These are phyloP conservation scores for Podargus strigoides DNA, from an alignment of 2,797 vertebrate genomes.

Conservation along the genomic window DNA sequence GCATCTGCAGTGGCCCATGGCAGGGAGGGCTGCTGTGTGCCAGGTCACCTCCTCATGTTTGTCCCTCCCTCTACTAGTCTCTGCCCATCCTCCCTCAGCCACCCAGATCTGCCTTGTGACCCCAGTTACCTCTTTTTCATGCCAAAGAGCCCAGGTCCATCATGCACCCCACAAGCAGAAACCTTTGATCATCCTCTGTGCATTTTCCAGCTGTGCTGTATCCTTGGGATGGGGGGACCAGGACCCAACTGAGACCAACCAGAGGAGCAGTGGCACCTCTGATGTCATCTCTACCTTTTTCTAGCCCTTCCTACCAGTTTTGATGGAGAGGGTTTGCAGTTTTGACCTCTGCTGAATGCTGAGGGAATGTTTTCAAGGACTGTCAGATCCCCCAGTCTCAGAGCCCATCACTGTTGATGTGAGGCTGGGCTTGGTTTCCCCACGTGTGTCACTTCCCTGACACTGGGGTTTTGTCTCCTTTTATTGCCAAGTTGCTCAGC, in stretches of 20 bases:
- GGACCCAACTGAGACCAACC: background rate
- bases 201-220: background rate
- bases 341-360: background rate
- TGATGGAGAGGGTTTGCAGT: background rate
- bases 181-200: background rate
- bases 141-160: background rate
- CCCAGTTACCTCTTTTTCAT: background rate
- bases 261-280: background rate
- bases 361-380: background rate
- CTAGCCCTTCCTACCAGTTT: background rate
- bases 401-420: background rate
- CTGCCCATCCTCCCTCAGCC: background rate
- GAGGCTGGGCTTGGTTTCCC: background rate
- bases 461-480: background rate
- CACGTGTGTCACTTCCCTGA: background rate
- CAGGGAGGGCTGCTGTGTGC: background rate
- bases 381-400: background rate
- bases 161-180: accelerated
- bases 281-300: background rate
- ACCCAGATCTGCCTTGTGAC: background rate
- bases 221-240: background rate
- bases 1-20: background rate
- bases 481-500: background rate
- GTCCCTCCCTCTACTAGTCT: background rate
- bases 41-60: background rate